These are phyloP conservation scores for Lepisosteus oculatus DNA, from an alignment of 2,113 vertebrate species.

Conservation along the genomic window DNA sequence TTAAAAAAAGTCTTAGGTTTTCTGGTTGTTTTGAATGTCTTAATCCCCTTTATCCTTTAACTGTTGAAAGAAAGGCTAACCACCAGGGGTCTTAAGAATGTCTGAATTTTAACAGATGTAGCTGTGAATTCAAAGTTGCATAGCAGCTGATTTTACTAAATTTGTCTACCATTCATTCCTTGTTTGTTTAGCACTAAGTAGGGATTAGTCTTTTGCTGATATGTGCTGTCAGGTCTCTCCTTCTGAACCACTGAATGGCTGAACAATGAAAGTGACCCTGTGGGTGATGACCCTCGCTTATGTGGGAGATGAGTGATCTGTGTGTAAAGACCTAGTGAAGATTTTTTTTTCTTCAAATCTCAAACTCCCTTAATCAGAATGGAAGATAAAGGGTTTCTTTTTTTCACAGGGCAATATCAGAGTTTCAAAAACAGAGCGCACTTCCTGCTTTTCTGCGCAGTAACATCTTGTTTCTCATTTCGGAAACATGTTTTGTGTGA, in stretches of 20 bases:
- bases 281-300: constrained; percentile 35
- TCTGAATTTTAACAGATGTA: constrained; percentile 7
- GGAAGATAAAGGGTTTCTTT: no score
- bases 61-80: constrained; percentile 44
- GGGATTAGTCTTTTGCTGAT: constrained; percentile 63
- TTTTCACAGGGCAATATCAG: no score
- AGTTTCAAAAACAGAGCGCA: no score
- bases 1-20: constrained; percentile 14
- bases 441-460: no score
- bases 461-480: no score
- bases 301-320: constrained; percentile 45
- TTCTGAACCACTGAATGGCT: constrained; percentile 19
- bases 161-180: constrained; percentile 30
- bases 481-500: no score
- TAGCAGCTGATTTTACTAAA: not conserved
- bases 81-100: not conserved
- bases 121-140: not conserved
- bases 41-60: constrained; percentile 19
- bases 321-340: constrained; percentile 16
- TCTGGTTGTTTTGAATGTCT: constrained; percentile 47
- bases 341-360: no score
- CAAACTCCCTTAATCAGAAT: no score
- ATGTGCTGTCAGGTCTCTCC: constrained; percentile 55
- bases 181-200: constrained; percentile 59
- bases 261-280: constrained; percentile 43